phyloP scores from a whole-genome alignment of 2,113 vertebrate genomes.

The Murina feae region DNA sequence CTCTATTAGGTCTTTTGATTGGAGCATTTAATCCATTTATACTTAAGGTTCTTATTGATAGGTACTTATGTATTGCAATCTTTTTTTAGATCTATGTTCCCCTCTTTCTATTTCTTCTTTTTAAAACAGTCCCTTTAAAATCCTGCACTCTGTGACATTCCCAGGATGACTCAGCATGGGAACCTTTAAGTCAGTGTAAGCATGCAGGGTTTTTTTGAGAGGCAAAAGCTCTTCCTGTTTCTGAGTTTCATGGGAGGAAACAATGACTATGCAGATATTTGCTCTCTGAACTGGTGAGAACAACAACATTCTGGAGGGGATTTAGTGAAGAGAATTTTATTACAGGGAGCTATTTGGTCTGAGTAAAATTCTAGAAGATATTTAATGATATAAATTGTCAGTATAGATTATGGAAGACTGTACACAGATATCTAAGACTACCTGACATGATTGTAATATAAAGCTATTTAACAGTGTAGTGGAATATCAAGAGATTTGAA shows the following conservation, averaged over 20 bases:
- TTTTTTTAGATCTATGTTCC: neutral
- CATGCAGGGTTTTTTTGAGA: neutral
- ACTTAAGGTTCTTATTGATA: neutral
- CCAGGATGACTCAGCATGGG: constrained; percentile 41
- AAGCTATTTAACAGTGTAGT: neutral
- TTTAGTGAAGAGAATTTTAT: neutral
- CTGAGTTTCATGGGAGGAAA: neutral
- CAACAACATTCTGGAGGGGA: neutral
- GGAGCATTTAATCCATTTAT: neutral
- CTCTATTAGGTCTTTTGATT: neutral
- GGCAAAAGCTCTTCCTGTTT: neutral
- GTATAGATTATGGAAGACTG: neutral
- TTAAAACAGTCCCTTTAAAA: neutral
- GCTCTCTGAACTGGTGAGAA: neutral
- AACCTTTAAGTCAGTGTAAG: neutral
- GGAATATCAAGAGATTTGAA: neutral
- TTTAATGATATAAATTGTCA: neutral
- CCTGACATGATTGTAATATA: neutral
- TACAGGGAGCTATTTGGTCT: neutral
- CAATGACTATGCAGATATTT: neutral
- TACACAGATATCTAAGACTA: neutral
- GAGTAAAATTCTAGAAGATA: neutral
- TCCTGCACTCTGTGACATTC: neutral
- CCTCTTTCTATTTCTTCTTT: neutral
- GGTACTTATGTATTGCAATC: neutral